Percentiles rank a stretch among this genome's conserved stretches.
Evolutionary conservation across 2,888 invertebrate species (phyloP).

Genomic region (Orthosia cruda): DNA sequence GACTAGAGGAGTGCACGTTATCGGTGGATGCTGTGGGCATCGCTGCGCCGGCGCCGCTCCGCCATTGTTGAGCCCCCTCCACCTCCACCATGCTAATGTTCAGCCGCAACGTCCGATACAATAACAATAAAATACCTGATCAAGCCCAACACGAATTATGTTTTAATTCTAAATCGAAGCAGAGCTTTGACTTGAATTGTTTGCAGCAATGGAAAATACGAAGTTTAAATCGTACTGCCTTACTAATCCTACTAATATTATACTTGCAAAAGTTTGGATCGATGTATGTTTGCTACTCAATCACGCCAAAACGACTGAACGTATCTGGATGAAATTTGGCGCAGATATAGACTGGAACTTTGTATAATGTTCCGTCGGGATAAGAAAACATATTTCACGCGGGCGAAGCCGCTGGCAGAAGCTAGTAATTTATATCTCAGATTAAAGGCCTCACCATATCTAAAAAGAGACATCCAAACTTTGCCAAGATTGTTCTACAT

Average conservation of each 20-base stretch:
- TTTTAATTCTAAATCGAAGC: constrained; percentile 65
- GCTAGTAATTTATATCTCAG: constrained; percentile 25
- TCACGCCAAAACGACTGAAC: too few relatives aligned
- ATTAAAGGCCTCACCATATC: constrained; percentile 12
- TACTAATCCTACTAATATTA: too few relatives aligned
- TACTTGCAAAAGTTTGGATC: too few relatives aligned
- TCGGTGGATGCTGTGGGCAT: constrained; percentile 77
- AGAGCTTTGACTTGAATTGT: constrained; percentile 28
- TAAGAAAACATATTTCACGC: too few relatives aligned
- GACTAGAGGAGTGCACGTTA: constrained; percentile 73
- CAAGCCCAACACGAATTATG: constrained; percentile 68
- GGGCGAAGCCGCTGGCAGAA: too few relatives aligned
- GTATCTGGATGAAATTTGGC: too few relatives aligned
- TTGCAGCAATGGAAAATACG: constrained; percentile 10
- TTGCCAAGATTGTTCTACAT: constrained; percentile 51
- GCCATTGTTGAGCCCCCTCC: constrained; percentile 73
- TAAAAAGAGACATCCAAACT: constrained; percentile 53
- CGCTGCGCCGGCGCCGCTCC: constrained; percentile 74
- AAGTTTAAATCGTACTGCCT: constrained; percentile 7
- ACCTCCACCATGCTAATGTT: constrained; percentile 69
- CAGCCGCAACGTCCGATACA: constrained; percentile 62
- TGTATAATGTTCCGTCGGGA: too few relatives aligned
- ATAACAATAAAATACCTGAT: constrained; percentile 72
- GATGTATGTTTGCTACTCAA: too few relatives aligned
- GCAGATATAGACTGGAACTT: too few relatives aligned